phyloP scores from a whole-genome alignment of 2,797 vertebrate species.

The Hippopotamyrus pictus region DNA sequence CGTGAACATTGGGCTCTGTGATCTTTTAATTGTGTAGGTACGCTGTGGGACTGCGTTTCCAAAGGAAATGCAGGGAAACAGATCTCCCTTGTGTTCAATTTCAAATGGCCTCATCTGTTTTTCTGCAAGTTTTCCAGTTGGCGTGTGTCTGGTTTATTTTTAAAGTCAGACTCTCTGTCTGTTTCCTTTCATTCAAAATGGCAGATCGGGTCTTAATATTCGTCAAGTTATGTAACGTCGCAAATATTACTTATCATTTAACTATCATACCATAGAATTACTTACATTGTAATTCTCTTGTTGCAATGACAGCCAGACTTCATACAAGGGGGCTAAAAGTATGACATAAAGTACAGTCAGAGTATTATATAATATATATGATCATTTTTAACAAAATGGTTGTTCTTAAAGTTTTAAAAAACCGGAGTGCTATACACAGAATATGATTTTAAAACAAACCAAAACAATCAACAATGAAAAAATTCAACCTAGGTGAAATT shows the following conservation, averaged over 20 bases:
- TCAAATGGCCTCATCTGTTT: constrained; percentile 35
- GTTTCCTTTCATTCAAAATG: neutral
- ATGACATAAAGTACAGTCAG: neutral
- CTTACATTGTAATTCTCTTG: neutral
- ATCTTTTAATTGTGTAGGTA: constrained; percentile 30
- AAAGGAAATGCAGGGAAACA: constrained; percentile 28
- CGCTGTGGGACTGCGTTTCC: constrained; percentile 19
- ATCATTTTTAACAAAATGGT: neutral
- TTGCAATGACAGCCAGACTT: neutral
- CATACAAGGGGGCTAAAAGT: neutral
- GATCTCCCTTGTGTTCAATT: constrained; percentile 33
- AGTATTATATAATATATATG: neutral
- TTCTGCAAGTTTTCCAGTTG: constrained; percentile 26
- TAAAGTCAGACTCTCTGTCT: neutral
- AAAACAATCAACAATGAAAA: neutral
- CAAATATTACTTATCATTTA: neutral
- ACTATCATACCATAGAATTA: neutral
- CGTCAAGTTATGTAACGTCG: neutral
- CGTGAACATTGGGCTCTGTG: constrained; percentile 8
- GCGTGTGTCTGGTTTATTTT: neutral
- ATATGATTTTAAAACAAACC: neutral
- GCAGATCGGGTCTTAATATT: neutral
- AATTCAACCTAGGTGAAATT: neutral
- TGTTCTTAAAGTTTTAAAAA: neutral
- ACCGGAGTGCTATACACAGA: neutral